A percentile compares a stretch with the other conserved stretches of the same genome.
phyloP scores from a whole-genome alignment of 1,140 invertebrate species.

The Meteorus sp. region DNA sequence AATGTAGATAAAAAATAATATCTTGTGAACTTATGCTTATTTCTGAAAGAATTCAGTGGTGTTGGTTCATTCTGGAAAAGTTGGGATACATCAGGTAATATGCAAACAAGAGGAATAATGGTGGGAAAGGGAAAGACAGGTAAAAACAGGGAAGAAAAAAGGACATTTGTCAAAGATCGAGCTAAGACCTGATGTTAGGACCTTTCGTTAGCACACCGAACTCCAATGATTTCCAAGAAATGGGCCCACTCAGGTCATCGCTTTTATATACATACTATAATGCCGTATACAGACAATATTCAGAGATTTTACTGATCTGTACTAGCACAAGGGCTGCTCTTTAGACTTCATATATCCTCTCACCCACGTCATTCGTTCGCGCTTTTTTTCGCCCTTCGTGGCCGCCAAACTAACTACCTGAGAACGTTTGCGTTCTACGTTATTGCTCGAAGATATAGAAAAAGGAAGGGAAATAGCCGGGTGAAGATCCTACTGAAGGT shows the following conservation, averaged over 20 bases:
- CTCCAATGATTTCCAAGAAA: neutral
- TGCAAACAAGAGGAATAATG: slow-evolving; percentile 10
- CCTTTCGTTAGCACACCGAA: neutral
- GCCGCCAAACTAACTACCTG: slow-evolving; percentile 13
- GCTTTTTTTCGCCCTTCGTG: slow-evolving; percentile 7
- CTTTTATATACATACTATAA: too few species aligned
- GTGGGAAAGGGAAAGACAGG: too few species aligned
- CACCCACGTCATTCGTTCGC: neutral
- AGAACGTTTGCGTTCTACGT: neutral
- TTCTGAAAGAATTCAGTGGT: neutral
- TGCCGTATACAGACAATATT: neutral
- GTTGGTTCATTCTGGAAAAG: neutral
- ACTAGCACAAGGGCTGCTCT: too few species aligned
- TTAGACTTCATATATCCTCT: too few species aligned
- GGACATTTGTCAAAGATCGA: too few species aligned
- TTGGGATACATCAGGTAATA: slow-evolving; percentile 28
- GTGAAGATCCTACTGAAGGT: too few species aligned
- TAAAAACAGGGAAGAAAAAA: too few species aligned
- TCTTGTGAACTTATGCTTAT: too few species aligned
- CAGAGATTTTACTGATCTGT: neutral
- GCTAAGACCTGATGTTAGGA: too few species aligned
- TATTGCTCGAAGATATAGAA: too few species aligned
- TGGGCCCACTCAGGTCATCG: neutral
- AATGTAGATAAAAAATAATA: neutral
- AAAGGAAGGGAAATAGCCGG: too few species aligned